Conservation (phyloP, 2,113 vertebrate species). For the Boulengeromyrus knoepffleri region DNA sequence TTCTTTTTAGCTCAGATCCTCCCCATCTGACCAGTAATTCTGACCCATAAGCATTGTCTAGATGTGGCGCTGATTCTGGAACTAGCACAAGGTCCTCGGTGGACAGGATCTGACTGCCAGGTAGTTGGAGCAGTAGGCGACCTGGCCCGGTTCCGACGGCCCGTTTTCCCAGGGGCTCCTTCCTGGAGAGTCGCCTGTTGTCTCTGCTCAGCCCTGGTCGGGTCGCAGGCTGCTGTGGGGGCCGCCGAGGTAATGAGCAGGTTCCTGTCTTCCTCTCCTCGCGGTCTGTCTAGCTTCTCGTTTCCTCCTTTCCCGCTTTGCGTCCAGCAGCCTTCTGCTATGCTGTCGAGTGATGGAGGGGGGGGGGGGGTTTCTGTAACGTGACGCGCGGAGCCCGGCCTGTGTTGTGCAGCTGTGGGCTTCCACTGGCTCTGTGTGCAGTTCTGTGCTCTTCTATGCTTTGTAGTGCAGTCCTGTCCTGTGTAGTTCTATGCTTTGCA, state of each 20-base stretch:
- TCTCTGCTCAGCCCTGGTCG: not conserved
- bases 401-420: not conserved
- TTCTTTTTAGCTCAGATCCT: not conserved
- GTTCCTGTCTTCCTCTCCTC: not conserved
- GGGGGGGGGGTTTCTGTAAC: not conserved
- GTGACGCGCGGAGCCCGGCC: not conserved
- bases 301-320: not conserved
- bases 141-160: not conserved
- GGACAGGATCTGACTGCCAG: not conserved
- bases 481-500: no score
- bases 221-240: not conserved
- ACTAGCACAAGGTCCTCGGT: not conserved
- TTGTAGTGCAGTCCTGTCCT: not conserved
- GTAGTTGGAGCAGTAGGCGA: not conserved
- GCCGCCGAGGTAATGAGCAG: conserved; percentile 24
- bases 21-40: not conserved
- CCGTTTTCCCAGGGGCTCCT: not conserved
- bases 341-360: not conserved
- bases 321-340: not conserved
- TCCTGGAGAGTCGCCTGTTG: not conserved
- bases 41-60: not conserved
- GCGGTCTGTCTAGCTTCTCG: not conserved
- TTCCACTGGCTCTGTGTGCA: not conserved
- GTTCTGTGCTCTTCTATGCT: not conserved
- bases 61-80: not conserved